A percentile compares a stretch with the other conserved stretches of the same genome.
phyloP scores from a whole-genome alignment of 2,113 vertebrate species.

The Upupa epops region DNA sequence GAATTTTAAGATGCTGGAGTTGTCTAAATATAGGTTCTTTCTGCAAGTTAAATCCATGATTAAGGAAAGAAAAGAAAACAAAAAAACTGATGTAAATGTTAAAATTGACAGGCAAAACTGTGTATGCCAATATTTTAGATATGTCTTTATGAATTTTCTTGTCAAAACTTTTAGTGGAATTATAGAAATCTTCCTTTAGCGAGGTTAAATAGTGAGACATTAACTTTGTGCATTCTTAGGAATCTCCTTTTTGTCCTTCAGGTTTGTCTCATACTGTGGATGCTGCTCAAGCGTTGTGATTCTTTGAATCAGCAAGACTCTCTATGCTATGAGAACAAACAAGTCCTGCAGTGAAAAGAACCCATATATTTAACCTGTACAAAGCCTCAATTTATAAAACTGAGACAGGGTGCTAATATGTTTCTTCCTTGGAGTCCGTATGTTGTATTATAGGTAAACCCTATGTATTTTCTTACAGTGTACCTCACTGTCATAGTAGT shows the following conservation, averaged over 20 bases:
- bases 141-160: neutral
- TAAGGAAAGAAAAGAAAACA: neutral
- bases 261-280: neutral
- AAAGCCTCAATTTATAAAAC: neutral
- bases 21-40: neutral
- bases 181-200: neutral
- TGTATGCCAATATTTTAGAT: neutral
- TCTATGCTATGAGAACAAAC: neutral
- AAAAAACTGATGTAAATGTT: neutral
- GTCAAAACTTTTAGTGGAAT: neutral
- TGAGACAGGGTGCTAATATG: neutral
- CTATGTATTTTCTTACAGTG: fast-evolving
- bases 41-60: neutral
- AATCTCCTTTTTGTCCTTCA: neutral
- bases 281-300: neutral
- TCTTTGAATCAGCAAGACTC: neutral
- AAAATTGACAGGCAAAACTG: neutral
- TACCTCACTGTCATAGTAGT: neutral
- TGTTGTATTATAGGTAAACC: neutral
- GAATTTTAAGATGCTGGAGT: neutral
- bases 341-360: neutral
- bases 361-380: neutral
- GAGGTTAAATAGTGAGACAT: neutral
- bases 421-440: neutral
- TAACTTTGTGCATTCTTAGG: neutral